Base-by-base conservation (phyloP, 1,140 invertebrate genomes). In the Eriosoma lanigerum region DNA sequence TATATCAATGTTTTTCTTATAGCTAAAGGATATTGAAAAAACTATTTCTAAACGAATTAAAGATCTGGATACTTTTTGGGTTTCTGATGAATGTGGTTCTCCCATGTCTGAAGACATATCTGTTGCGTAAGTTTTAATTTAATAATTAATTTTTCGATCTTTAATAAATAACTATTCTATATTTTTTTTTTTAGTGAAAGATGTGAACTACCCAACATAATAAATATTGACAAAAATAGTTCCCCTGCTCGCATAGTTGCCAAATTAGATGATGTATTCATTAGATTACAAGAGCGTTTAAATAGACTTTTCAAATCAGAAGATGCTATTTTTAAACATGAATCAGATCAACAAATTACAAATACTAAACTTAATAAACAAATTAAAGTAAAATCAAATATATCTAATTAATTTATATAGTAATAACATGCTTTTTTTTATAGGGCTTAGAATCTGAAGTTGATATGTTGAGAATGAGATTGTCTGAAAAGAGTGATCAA, bases 291-390 rank as follows among this genome's bases (percentile, higher is more conserved):
- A 60, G 75, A 78, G 15, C 75, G 75, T 48, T 78, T 78, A 78
- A 78, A 60, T 12, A 78, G 75, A 62, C 54, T 78, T 58, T 78
- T 60, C 9, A 78, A 78, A 78, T 78, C 75, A 26, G 75, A 78
- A 62, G 75, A 78, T 13, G 75, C 75, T 48, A 78, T 78, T 78
- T 78, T 78, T 46, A 78, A 78, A 19, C 75, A 78, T 29, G 75
- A 78, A 60, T 60, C 75, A 19, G 75, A 78, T 60, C 75, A 78
- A 48, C 29, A 60, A 26, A 60, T 62, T 5, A 44, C 44, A 60
- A 12, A 15, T 19, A 62, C 62, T 26, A 46, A 46, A 46, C 75
- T 78, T 0, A 78, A 78, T 46, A 78, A 78, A 29, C 75, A 62
- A 29, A 46, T 78, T 12, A 78, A 78, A 29, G 75, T 78, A 60